Percentiles rank a stretch among this genome's conserved stretches.
Conservation (phyloP, 2,797 vertebrate genomes). For the Muraenolepis orangiensis region DNA sequence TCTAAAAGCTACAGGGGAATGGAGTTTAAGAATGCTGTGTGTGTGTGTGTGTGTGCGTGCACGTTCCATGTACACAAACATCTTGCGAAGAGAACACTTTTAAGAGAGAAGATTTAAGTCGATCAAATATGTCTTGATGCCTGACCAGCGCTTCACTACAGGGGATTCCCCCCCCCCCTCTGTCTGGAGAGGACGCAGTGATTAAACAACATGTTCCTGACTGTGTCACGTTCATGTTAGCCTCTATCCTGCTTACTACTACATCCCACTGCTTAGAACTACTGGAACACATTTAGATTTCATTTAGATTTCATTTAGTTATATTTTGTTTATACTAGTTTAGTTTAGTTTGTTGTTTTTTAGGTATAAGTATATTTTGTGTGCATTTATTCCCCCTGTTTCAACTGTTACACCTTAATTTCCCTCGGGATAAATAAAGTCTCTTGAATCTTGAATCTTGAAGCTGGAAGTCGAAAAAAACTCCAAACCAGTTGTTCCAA, state of each 20-base stretch:
- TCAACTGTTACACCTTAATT: too few species aligned
- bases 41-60: not conserved
- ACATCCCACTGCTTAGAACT: not conserved
- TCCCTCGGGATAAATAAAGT: too few species aligned
- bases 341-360: too few species aligned
- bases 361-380: too few species aligned
- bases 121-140: not conserved
- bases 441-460: too few species aligned
- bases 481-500: not conserved
- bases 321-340: too few species aligned
- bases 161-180: not conserved
- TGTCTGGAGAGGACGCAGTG: conserved; percentile 8
- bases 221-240: conserved; percentile 60
- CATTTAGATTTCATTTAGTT: too few species aligned
- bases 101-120: not conserved
- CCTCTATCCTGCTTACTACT: not conserved
- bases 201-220: conserved; percentile 34
- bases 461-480: not conserved
- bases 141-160: not conserved
- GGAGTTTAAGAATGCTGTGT: not conserved
- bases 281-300: too few species aligned
- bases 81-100: not conserved
- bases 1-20: conserved; percentile 6
- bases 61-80: not conserved
- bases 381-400: too few species aligned